Percentiles rank a stretch among this genome's conserved stretches.
Evolutionary conservation across 2,113 vertebrate genomes (phyloP).

Genomic region (Xerus inauris): DNA sequence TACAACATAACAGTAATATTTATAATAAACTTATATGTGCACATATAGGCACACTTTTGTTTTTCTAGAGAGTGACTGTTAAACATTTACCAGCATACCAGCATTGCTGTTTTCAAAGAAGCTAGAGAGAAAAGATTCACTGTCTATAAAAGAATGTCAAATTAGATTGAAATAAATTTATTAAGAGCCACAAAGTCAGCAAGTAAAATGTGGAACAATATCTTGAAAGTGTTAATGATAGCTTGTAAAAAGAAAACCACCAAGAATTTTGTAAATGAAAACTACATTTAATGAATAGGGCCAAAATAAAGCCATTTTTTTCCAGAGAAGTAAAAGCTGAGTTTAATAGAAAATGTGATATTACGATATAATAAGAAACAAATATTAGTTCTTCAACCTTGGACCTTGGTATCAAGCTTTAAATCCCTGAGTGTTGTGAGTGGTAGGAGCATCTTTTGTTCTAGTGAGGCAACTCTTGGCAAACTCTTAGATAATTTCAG

Average conservation of each 20-base stretch:
- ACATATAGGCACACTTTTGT: neutral
- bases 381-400: slow-evolving; percentile 31
- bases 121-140: neutral
- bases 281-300: neutral
- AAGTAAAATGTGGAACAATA: neutral
- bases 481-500: neutral
- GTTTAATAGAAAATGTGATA: slow-evolving; percentile 41
- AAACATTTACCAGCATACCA: neutral
- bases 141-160: neutral
- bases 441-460: neutral
- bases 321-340: neutral
- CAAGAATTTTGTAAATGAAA: slow-evolving; percentile 43
- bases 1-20: neutral
- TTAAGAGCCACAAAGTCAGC: neutral
- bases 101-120: neutral
- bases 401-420: neutral
- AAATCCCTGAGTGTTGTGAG: neutral
- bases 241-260: neutral
- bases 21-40: neutral
- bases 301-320: slow-evolving; percentile 41
- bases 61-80: neutral
- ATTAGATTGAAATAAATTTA: neutral
- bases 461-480: slow-evolving; percentile 8
- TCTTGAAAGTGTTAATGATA: neutral
- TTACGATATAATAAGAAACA: slow-evolving; percentile 18